A percentile compares a stretch with the other conserved stretches of the same genome.
Conservation (phyloP, 2,888 invertebrate species). For the Caenorhabditis sp. region DNA sequence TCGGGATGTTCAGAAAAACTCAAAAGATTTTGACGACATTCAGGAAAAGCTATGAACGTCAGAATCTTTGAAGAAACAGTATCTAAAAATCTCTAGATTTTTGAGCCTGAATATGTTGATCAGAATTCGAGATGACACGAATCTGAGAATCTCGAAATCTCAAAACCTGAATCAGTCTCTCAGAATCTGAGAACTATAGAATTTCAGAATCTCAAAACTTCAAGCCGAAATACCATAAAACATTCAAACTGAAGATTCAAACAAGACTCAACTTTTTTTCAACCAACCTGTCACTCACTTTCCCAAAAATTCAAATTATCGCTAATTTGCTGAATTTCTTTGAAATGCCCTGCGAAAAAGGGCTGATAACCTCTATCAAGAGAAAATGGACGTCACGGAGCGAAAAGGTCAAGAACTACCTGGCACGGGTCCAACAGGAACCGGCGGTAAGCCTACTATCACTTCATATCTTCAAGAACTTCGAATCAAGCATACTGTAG, state of each 20-base stretch:
- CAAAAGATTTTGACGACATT: too few relatives aligned
- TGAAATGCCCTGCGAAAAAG: conserved; percentile 24
- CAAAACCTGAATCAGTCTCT: too few relatives aligned
- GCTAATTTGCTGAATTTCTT: conserved; percentile 20
- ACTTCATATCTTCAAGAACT: background rate
- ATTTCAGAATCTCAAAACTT: too few relatives aligned
- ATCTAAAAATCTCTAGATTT: too few relatives aligned
- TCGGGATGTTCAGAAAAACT: background rate
- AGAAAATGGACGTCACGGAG: conserved; percentile 25
- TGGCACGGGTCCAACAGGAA: conserved; percentile 41
- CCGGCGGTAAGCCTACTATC: background rate
- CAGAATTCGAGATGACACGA: too few relatives aligned
- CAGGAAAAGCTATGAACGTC: too few relatives aligned
- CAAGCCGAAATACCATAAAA: too few relatives aligned
- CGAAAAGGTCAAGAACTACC: conserved; percentile 11
- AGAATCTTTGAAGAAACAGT: too few relatives aligned
- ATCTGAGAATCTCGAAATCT: too few relatives aligned
- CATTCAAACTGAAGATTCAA: too few relatives aligned
- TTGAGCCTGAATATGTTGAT: too few relatives aligned
- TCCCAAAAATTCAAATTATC: background rate
- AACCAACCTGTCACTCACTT: background rate
- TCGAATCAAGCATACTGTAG: background rate
- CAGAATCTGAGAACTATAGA: too few relatives aligned
- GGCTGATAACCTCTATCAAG: conserved; percentile 33
- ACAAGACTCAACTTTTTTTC: background rate